phyloP scores from a whole-genome alignment of 2,797 vertebrate species.

The Benthosema pterotum region DNA sequence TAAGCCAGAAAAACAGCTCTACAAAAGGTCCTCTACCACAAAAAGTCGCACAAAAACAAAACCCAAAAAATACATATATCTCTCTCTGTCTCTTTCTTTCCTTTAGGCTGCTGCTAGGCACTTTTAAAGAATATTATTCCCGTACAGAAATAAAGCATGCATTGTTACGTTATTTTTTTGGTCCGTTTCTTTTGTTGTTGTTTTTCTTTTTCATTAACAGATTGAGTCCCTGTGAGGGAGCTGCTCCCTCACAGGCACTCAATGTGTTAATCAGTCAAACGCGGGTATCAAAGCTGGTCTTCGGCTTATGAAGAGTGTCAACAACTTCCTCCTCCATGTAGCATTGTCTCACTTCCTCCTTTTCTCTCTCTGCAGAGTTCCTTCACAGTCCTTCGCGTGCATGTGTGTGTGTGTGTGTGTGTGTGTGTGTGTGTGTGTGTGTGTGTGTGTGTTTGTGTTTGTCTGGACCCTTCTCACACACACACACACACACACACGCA shows the following conservation, averaged over 20 bases:
- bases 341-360: constrained; percentile 20
- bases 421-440: constrained; percentile 1
- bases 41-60: constrained; percentile 74
- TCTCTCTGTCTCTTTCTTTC: constrained; percentile 67
- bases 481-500: no score
- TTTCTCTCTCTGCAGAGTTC: constrained; percentile 10
- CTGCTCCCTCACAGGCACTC: no score
- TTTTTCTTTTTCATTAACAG: constrained; percentile 15
- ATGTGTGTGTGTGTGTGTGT: constrained; percentile 6
- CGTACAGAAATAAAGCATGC: constrained; percentile 88
- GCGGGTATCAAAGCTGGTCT: constrained; percentile 85
- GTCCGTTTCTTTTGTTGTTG: constrained; percentile 52
- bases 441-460: no score
- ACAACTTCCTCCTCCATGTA: constrained; percentile 67
- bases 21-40: constrained; percentile 82
- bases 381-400: constrained; percentile 1
- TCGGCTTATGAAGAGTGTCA: constrained; percentile 88
- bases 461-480: no score
- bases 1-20: constrained; percentile 68
- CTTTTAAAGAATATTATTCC: constrained; percentile 82
- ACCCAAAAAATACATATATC: no score
- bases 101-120: constrained; percentile 89
- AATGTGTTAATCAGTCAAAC: constrained; percentile 63
- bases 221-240: no score
- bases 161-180: constrained; percentile 73